Conservation (phyloP, 2,888 invertebrate species). For the Eupithecia pulchellata region DNA sequence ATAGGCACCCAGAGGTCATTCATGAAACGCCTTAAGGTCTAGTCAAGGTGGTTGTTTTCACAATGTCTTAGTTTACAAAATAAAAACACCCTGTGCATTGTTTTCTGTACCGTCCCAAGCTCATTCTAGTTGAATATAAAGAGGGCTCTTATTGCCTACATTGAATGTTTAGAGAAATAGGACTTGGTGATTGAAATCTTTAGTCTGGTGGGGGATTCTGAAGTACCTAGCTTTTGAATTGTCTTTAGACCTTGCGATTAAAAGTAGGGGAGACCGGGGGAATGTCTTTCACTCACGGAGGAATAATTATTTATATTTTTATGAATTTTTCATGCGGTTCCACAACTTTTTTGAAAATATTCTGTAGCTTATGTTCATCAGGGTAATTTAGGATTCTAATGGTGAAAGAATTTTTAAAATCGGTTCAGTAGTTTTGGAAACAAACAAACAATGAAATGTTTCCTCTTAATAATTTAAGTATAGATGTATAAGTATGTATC, state of each 20-base stretch:
- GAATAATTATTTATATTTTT: not conserved
- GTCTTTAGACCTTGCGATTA: not conserved
- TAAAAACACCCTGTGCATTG: constrained; percentile 12
- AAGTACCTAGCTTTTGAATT: not conserved
- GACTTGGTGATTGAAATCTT: not conserved
- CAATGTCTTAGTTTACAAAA: not conserved
- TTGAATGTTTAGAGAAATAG: constrained; percentile 29
- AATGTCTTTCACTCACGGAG: not conserved
- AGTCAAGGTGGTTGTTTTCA: not conserved
- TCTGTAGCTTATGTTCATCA: too few relatives aligned
- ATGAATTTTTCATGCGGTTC: too few relatives aligned
- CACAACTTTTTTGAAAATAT: too few relatives aligned
- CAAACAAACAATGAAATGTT: too few relatives aligned
- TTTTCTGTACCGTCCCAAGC: not conserved
- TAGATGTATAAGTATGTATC: too few relatives aligned
- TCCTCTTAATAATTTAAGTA: too few relatives aligned
- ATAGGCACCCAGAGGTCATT: not conserved
- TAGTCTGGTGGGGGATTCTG: constrained; percentile 3
- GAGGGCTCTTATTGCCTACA: constrained; percentile 21
- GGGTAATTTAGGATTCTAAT: too few relatives aligned
- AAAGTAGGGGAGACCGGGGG: not conserved
- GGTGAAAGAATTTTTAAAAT: too few relatives aligned
- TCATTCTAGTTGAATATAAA: constrained; percentile 15
- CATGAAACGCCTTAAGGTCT: not conserved
- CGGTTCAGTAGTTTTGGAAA: too few relatives aligned